Evolutionary conservation across 1,140 invertebrate genomes (phyloP).

Genomic region (Pogonomyrmex barbatus): DNA sequence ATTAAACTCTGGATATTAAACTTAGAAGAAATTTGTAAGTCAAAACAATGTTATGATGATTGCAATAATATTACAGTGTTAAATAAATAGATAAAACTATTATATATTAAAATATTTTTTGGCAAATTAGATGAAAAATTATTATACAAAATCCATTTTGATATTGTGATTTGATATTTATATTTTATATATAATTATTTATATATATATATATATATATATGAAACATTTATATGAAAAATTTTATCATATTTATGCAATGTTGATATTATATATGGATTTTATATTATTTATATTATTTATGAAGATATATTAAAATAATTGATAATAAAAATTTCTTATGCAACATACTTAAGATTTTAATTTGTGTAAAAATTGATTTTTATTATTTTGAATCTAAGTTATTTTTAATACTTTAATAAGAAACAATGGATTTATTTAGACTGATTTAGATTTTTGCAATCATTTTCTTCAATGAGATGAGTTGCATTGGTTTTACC

Average conservation of each 20-base stretch:
- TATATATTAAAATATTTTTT: not conserved
- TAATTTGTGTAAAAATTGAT: not conserved
- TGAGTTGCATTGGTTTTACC: conserved; percentile 41
- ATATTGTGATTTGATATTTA: too few species aligned
- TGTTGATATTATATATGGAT: not conserved
- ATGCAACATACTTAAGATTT: not conserved
- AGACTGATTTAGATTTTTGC: not conserved
- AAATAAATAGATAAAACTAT: not conserved
- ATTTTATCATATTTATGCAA: too few species aligned
- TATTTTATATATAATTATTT: too few species aligned
- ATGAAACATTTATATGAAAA: too few species aligned
- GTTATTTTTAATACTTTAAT: not conserved
- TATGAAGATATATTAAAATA: not conserved
- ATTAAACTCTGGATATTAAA: not conserved
- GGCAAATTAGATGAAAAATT: not conserved
- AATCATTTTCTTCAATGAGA: conserved; percentile 32
- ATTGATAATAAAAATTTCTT: not conserved
- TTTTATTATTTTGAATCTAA: not conserved
- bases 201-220: too few species aligned
- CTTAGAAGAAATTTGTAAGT: not conserved
- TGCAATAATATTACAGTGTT: not conserved
- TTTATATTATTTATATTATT: not conserved
- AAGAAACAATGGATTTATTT: not conserved
- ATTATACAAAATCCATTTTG: not conserved
- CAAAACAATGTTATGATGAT: not conserved